Evolutionary conservation across 1,140 invertebrate genomes (phyloP), one percentile per base, ranked within the genome.

Genomic region (Mesaphorura yosii): DNA sequence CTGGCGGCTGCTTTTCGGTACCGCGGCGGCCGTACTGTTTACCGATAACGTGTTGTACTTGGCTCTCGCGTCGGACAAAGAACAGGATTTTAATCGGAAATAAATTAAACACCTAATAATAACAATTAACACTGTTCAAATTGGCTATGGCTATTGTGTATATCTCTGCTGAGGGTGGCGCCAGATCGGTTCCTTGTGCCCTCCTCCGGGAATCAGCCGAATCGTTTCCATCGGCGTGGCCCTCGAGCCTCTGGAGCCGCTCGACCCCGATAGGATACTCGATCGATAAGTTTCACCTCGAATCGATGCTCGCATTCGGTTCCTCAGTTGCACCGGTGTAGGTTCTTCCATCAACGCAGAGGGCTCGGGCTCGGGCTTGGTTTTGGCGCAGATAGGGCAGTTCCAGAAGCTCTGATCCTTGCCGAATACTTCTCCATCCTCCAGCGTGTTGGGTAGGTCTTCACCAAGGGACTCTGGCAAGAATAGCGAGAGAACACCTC

Each of bases 371-470:
- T n/a, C n/a, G n/a, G n/a, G n/a, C n/a, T n/a, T n/a, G n/a, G 40
- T 58, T 59, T 58, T 58, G 27, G 59, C 34, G 26, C 62, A 64
- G 27, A 59, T 45, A 7, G 62, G 86, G 57, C 80, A 77, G 55
- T 86, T 82, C 76, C 81, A 84, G 56, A 87, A 78, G 59, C 73
- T 77, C 64, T 87, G 84, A 51, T 83, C 75, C 39, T 74, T 78
- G 28, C 86, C 86, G 64, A 89, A 90, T 58, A 83, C 75, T 71
- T 90, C 86, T 7, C 85, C 86, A 65, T 90, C 86, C 48, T 78
- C 77, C 1, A 90, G 66, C 0, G 84, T 86, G 64, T 88, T 83
- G 0, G 87, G 86, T 48, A 89, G 70, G 59, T 86, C 85, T 39
- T 83, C 78, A 62, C 84, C 78, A 56, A 87, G 71, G 0, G 87